phyloP scores from a whole-genome alignment of 2,797 vertebrate species.

The Tinamus major region DNA sequence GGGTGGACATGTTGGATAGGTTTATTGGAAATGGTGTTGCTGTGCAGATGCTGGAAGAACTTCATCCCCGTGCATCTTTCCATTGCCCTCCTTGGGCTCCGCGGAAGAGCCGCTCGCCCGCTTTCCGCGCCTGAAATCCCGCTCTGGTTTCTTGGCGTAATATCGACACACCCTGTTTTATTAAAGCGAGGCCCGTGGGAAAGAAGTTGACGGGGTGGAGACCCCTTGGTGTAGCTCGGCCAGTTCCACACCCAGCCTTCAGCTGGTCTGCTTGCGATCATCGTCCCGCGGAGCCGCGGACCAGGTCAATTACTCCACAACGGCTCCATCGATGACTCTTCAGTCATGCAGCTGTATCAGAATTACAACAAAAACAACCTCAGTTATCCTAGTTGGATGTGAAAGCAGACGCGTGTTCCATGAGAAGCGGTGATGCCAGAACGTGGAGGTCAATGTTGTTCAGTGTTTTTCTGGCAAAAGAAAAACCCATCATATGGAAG shows the following conservation, averaged over 20 bases:
- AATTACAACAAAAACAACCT: conserved; percentile 20
- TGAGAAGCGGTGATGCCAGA: conserved; percentile 55
- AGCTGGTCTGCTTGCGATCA: conserved; percentile 48
- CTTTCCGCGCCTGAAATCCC: neutral
- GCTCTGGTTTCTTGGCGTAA: neutral
- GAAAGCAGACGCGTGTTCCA: conserved; percentile 51
- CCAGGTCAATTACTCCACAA: conserved; percentile 1
- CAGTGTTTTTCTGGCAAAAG: conserved; percentile 54
- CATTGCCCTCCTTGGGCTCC: neutral
- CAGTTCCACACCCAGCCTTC: conserved; percentile 53
- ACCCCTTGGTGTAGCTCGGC: conserved; percentile 10
- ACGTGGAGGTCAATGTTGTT: conserved; percentile 54
- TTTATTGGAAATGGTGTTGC: rapidly evolving
- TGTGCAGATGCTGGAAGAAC: rapidly evolving
- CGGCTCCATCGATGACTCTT: conserved; percentile 1
- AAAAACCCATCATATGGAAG: conserved; percentile 23
- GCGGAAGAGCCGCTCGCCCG: neutral
- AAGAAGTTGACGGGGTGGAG: conserved; percentile 17
- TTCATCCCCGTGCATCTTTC: neutral
- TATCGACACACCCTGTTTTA: neutral
- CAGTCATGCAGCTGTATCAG: conserved; percentile 47
- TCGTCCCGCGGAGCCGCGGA: neutral
- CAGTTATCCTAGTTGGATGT: conserved; percentile 43
- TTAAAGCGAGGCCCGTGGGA: neutral
- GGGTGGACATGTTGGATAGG: rapidly evolving